Evolutionary conservation across 2,797 vertebrate genomes (phyloP), one percentile per base, ranked within the genome.

Genomic region (Paguma larvata): DNA sequence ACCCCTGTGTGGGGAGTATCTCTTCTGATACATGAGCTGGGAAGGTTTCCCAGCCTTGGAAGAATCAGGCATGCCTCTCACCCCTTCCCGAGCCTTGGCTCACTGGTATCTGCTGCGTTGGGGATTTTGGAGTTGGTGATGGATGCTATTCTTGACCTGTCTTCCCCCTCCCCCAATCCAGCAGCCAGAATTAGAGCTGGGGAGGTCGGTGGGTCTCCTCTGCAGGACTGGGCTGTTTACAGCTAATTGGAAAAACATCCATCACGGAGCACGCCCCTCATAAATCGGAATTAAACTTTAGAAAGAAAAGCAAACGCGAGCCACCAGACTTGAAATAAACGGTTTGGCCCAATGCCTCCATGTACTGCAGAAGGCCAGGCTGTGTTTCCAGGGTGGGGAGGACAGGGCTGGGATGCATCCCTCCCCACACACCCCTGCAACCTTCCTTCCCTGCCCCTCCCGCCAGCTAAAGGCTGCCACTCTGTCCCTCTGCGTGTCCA

Each of bases 181-280:
- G 53, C 18, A 82, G 62, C 65, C 30, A 79, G 85, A 89, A 95
- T 59, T 65, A 65, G 44, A 63, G 18, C 79, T 65, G 73, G 56
- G 19, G 44, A 94, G 34, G 93, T 80, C 1, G 4, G 8, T n/a
- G 53, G 80, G 79, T 85, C 89, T 93, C 38, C 53, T 90, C 44
- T 3, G 72, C 27, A 62, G 30, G 62, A 46, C 38, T 14, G 89
- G 44, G 48, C 83, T 95, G 38, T 97, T 95, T 93, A 93, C 63
- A 96, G 72, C 77, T 92, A 85, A 94, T 88, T 96, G 94, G 89
- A 85, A 95, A 96, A 95, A 6, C 68, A 97, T 94, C 44, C 27
- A 21, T 97, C 91, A 90, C 0, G 0, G 46, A 93, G 70, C 6
- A 1, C 3, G 6, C 1, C 38, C 12, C 65, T 67, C 0, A 2